Evolutionary conservation across 2,888 invertebrate species (phyloP).

Genomic region (Clusia tigrina): DNA sequence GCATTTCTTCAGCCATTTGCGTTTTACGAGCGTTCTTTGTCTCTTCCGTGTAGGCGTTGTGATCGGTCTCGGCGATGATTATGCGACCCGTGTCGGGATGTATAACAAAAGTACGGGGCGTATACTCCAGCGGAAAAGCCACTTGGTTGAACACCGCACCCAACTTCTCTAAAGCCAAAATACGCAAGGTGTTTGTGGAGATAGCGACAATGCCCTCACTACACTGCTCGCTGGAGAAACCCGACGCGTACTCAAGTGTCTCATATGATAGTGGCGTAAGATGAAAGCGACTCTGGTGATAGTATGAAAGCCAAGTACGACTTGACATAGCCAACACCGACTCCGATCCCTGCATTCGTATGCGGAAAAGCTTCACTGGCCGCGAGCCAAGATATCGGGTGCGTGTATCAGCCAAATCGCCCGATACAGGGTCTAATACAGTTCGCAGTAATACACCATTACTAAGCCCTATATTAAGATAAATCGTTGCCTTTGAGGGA

Average conservation of each 20-base stretch:
- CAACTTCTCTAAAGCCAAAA: slow-evolving; percentile 96
- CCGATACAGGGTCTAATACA: slow-evolving; percentile 93
- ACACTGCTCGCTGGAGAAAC: slow-evolving; percentile 96
- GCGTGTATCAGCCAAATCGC: slow-evolving; percentile 95
- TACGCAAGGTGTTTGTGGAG: slow-evolving; percentile 95
- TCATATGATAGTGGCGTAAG: slow-evolving; percentile 96
- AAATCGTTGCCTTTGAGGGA: slow-evolving; percentile 75
- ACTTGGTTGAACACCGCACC: slow-evolving; percentile 99
- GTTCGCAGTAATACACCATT: slow-evolving; percentile 95
- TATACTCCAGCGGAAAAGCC: slow-evolving; percentile 91
- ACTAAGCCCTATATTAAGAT: slow-evolving; percentile 96
- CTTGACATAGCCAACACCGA: slow-evolving; percentile 98
- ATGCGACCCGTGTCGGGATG: slow-evolving; percentile 91
- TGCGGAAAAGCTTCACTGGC: slow-evolving; percentile 95
- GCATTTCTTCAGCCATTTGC: slow-evolving; percentile 99
- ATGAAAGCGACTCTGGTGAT: slow-evolving; percentile 96
- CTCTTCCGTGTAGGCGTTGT: slow-evolving; percentile 97
- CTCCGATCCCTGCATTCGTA: slow-evolving; percentile 94
- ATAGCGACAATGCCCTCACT: slow-evolving; percentile 99
- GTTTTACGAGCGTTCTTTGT: slow-evolving; percentile 89
- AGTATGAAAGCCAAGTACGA: slow-evolving; percentile 97
- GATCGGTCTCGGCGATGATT: slow-evolving; percentile 94
- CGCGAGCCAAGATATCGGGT: slow-evolving; percentile 95
- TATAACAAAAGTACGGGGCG: slow-evolving; percentile 93
- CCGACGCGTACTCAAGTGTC: slow-evolving; percentile 95